Evolutionary conservation across 2,797 vertebrate genomes (phyloP).

Genomic region (Toxotes lorentzi): DNA sequence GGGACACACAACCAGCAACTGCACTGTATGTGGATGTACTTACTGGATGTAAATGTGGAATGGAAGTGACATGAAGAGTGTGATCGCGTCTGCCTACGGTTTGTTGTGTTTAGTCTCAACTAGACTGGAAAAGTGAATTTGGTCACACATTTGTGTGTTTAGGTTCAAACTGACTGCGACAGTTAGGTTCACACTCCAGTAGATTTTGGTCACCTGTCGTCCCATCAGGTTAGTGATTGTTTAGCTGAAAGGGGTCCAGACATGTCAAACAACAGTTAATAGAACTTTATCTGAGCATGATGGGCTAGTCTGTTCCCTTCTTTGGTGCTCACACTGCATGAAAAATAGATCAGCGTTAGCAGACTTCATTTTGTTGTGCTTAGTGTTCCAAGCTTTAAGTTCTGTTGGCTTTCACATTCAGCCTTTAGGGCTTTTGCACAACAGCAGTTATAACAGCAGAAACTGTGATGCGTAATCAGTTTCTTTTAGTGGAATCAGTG

Average conservation of each 20-base stretch:
- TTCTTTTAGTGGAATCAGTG: background rate
- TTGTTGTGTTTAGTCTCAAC: background rate
- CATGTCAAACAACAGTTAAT: slow-evolving; percentile 10
- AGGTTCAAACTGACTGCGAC: background rate
- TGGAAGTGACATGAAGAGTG: background rate
- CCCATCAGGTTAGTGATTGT: background rate
- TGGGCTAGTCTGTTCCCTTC: background rate
- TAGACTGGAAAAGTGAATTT: background rate
- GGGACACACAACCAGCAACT: slow-evolving; percentile 6
- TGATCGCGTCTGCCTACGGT: background rate
- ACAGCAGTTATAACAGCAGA: too few relatives aligned
- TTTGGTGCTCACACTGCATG: background rate
- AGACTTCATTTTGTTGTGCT: background rate
- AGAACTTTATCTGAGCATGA: background rate
- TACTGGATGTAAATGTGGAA: background rate
- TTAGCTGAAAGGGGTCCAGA: background rate
- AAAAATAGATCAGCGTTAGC: background rate
- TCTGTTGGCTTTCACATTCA: background rate
- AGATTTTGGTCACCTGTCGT: background rate
- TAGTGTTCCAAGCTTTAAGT: background rate
- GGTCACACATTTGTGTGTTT: background rate
- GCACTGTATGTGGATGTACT: background rate
- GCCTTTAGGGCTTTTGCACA: too few relatives aligned
- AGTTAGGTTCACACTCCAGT: background rate
- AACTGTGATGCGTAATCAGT: background rate